These are phyloP conservation scores for Ispidina picta DNA, from an alignment of 2,797 vertebrate species.

Conservation along the genomic window DNA sequence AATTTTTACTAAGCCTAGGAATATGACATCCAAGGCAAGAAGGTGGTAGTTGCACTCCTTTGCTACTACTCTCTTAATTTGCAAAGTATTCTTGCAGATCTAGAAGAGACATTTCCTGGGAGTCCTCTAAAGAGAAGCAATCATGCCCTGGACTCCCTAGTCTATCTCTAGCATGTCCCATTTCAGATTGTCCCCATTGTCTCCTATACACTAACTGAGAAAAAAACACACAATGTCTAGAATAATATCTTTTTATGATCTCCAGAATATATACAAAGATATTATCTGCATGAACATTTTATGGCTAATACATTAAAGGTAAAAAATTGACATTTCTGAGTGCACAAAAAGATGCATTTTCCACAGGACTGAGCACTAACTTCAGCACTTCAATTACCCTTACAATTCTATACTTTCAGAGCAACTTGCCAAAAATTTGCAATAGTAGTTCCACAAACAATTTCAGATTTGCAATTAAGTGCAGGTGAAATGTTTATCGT, in stretches of 20 bases:
- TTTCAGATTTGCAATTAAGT: background rate
- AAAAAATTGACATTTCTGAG: background rate
- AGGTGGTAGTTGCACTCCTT: background rate
- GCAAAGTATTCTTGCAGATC: background rate
- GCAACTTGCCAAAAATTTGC: background rate
- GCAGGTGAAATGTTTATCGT: background rate
- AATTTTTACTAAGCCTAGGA: background rate
- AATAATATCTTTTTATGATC: background rate
- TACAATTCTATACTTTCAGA: background rate
- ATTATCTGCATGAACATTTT: background rate
- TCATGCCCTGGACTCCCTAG: background rate
- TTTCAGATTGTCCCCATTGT: accelerated
- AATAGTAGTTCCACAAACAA: background rate
- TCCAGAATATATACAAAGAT: background rate
- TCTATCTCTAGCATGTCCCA: background rate
- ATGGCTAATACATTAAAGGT: background rate
- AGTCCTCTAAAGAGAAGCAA: background rate
- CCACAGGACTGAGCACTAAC: background rate
- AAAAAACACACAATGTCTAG: background rate
- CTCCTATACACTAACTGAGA: background rate
- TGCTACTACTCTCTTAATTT: background rate
- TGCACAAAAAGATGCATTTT: background rate
- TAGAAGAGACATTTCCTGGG: background rate
- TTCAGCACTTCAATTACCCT: background rate
- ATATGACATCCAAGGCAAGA: background rate